phyloP scores from a whole-genome alignment of 2,113 vertebrate species.

The Trogon surrucura region DNA sequence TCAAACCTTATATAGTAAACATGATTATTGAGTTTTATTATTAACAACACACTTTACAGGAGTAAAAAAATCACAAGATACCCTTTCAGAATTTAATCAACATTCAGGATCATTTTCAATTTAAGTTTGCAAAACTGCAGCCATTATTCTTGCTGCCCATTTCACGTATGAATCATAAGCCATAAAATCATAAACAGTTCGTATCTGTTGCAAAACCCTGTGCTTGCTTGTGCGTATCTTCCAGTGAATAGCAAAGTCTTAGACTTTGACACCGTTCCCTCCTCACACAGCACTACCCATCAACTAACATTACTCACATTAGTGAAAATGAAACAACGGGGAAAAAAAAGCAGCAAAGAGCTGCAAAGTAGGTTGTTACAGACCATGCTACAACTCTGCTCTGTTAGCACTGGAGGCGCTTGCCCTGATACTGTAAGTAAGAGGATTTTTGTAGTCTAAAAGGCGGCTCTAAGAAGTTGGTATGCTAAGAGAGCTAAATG shows the following conservation, averaged over 20 bases:
- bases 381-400: not conserved
- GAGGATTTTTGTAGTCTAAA: not conserved
- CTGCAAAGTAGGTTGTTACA: not conserved
- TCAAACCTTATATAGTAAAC: not conserved
- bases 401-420: not conserved
- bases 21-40: not conserved
- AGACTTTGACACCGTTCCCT: not conserved
- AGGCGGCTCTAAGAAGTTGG: not conserved
- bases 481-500: not conserved
- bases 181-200: not conserved
- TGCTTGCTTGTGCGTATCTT: not conserved
- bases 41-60: not conserved
- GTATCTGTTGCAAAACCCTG: not conserved
- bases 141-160: not conserved
- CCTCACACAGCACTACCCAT: not conserved
- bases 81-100: constrained; percentile 1
- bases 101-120: not conserved
- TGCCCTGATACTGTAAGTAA: not conserved
- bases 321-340: not conserved
- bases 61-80: not conserved
- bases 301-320: constrained; percentile 4
- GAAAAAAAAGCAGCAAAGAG: not conserved
- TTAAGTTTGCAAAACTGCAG: not conserved
- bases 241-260: not conserved
- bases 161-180: not conserved